These are phyloP conservation scores for Sebastes diaconus DNA, from an alignment of 2,797 vertebrate species.

Conservation along the genomic window DNA sequence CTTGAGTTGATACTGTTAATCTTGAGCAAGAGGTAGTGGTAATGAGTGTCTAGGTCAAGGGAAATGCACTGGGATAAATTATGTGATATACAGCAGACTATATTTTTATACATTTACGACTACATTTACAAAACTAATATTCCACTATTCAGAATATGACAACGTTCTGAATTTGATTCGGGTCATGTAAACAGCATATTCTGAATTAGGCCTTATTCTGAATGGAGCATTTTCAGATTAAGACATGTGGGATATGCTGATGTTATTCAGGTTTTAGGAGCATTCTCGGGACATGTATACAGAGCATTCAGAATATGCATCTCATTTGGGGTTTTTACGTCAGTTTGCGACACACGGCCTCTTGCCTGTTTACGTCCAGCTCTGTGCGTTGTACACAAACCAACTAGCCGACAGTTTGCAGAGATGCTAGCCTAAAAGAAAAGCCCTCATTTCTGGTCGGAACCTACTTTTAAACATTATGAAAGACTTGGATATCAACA, in stretches of 20 bases:
- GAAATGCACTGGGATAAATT: slow-evolving; percentile 23
- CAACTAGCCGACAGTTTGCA: too few species aligned
- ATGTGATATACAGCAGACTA: not conserved
- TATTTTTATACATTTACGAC: not conserved
- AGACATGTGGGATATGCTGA: not conserved
- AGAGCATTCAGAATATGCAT: not conserved
- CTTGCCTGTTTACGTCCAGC: too few species aligned
- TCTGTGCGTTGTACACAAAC: too few species aligned
- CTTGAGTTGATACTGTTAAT: not conserved
- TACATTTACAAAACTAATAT: not conserved
- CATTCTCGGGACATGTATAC: not conserved
- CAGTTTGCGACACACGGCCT: too few species aligned
- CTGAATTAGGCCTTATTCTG: not conserved
- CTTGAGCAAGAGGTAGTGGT: not conserved
- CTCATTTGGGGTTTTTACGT: not conserved
- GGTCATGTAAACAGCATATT: not conserved
- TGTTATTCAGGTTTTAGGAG: not conserved
- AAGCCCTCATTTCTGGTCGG: too few species aligned
- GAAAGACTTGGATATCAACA: not conserved
- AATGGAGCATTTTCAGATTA: not conserved
- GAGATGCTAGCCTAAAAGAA: too few species aligned
- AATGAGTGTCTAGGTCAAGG: slow-evolving; percentile 1
- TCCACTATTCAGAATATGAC: not conserved
- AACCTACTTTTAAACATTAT: too few species aligned
- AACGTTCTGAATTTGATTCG: not conserved